Evolutionary conservation across 2,888 invertebrate genomes (phyloP), one percentile per base, ranked within the genome.

Genomic region (Ectobius pallidus): DNA sequence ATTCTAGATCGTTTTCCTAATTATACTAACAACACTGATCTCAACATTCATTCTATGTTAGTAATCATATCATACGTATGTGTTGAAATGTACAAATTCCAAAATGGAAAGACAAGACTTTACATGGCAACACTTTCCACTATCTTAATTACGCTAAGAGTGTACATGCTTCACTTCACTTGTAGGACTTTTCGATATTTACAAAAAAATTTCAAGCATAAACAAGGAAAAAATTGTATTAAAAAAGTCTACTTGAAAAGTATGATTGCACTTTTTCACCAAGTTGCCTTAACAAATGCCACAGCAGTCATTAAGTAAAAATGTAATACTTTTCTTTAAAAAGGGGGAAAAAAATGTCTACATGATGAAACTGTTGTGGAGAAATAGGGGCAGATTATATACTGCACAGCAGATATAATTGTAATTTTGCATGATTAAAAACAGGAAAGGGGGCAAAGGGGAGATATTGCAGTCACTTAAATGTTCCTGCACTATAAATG

Each of bases 401-500:
- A 16, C 58, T 58, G 58, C 58, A 30, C 58, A 3, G 55, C 55
- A 55, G 55, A 27, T 27, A 55, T 16, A 27, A 30, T 30, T 30
- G 30, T 18, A 58, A n/a, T 58, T 4, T 58, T 58, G 30, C 9
- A n/a, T 3, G 27, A 58, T 58, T 58, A 30, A 30, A 30, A 34
- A 7, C 11, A 34, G 6, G 34, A 34, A 58, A 16, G 58, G 32
- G 18, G n/a, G n/a, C n/a, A 58, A n/a, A n/a, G n/a, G n/a, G n/a
- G n/a, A n/a, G n/a, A n/a, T n/a, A n/a, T n/a, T n/a, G 18, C 34
- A 34, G 18, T 3, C 30, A 58, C 22, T 52, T 18, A n/a, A 58
- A 32, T 58, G 32, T 30, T 32, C 32, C 32, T 32, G 30, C 58
- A 71, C 81, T 81, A 92, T 84, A 92, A 87, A 82, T 90, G 85